These are phyloP conservation scores for Tangara arthus DNA, from an alignment of 2,797 vertebrate species.

Conservation along the genomic window DNA sequence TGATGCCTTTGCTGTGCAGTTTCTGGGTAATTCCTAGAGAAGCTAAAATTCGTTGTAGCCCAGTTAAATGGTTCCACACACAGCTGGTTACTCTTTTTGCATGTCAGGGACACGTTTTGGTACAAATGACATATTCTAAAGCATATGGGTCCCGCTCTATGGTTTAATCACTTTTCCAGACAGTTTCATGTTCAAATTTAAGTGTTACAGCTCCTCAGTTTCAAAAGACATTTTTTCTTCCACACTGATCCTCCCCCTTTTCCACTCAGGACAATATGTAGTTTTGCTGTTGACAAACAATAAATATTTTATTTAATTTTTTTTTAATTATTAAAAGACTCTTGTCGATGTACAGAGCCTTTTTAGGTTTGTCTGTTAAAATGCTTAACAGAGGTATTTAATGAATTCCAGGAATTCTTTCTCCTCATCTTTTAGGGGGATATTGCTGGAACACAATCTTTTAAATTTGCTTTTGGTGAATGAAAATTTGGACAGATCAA, in stretches of 20 bases:
- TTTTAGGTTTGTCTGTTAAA: neutral
- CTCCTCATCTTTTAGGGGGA: neutral
- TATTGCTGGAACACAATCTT: neutral
- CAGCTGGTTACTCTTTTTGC: neutral
- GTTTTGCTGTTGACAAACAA: neutral
- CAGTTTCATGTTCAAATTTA: neutral
- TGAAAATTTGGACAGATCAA: neutral
- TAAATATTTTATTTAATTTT: neutral
- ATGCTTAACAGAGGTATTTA: neutral
- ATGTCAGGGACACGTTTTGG: neutral
- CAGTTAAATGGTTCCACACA: neutral
- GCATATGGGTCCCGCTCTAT: accelerated
- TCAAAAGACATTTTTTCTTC: neutral
- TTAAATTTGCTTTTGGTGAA: neutral
- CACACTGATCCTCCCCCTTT: neutral
- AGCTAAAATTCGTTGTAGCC: neutral
- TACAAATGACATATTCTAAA: neutral
- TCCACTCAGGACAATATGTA: neutral
- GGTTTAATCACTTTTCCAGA: neutral
- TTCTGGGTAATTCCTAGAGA: neutral
- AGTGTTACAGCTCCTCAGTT: neutral
- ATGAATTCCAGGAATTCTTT: neutral
- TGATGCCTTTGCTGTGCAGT: neutral
- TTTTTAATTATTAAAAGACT: neutral
- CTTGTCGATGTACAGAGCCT: neutral